Base-by-base conservation (phyloP, 2,113 vertebrate genomes). In the Cariama cristata region DNA sequence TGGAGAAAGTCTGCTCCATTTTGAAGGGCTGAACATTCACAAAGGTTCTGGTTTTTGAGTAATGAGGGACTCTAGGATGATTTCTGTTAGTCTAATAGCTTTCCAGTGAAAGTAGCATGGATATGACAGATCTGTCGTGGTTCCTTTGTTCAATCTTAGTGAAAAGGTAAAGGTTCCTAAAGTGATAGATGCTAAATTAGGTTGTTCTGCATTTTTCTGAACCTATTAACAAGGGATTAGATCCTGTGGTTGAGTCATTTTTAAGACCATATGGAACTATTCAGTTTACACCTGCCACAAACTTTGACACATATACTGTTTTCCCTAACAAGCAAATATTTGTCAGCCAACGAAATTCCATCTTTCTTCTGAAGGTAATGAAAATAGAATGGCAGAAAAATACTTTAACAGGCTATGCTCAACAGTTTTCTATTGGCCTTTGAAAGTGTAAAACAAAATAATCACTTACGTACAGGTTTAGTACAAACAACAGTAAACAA, bases 251-350 rank as follows among this genome's bases (percentile, higher is more conserved):
- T 55, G 68, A 93, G 19, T 55, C 8, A 89, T 87, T 95, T 96
- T 95, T 79, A 95, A 97, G 68, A 80, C 15, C n/a, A 27, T 32
- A 47, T 27, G 26, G 68, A 93, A 83, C 59, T 59, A 83, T 45
- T 96, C 86, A 69, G 38, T 86, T 95, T 84, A 86, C 42, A 93
- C 80, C 55, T 89, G 76, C 30, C 84, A 96, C 44, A 94, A 91
- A 84, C 38, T 28, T 81, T 84, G 89, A 94, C 91, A 93, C 56
- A 50, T 44, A 47, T 89, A 91, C 64, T 67, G n/a, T 60, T 91
- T 67, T 89, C 42, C 32, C 19, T 79, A 92, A 85, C 47, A 79
- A 84, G n/a, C 47, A 93, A 91, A 52, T 74, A 87, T 72, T 87
- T 89, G 68, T 62, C 20, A 45, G 16, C 26, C 35, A 64, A 9